Percentiles rank a stretch among this genome's conserved stretches.
Evolutionary conservation across 1,140 invertebrate genomes (phyloP).

Genomic region (Drosophila insularis): DNA sequence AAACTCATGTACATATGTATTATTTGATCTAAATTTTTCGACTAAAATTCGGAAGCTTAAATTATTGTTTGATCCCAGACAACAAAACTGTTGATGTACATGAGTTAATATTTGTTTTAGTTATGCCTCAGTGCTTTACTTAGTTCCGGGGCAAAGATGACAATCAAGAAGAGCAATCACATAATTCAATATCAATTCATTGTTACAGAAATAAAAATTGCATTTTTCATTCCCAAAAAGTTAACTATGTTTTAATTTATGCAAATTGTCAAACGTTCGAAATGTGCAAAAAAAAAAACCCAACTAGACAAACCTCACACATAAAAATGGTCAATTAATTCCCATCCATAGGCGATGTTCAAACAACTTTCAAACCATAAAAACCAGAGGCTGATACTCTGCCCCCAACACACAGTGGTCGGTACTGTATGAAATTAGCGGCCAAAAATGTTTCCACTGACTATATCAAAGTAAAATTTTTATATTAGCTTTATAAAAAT

Average conservation of each 20-base stretch:
- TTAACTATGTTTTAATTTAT: constrained; percentile 1
- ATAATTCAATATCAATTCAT: neutral
- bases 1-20: neutral
- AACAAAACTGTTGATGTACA: neutral
- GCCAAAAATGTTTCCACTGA: no score
- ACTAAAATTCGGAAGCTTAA: constrained; percentile 8
- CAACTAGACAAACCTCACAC: neutral
- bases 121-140: constrained; percentile 7
- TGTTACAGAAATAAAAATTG: no score
- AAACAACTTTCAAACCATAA: constrained; percentile 10
- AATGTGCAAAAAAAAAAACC: neutral
- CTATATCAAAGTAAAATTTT: no score
- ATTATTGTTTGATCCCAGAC: constrained; percentile 4
- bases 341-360: neutral
- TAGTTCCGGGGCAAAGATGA: constrained; percentile 13
- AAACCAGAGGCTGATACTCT: neutral
- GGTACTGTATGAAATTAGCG: no score
- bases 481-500: no score
- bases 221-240: neutral
- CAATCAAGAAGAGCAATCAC: neutral
- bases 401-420: no score
- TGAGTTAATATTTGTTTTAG: constrained; percentile 7
- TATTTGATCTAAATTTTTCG: constrained; percentile 7
- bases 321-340: constrained; percentile 10
- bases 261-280: constrained; percentile 8